Percentiles rank a stretch among this genome's conserved stretches.
Evolutionary conservation across 2,888 invertebrate species (phyloP).

Genomic region (Ceratothoa steindachneri): DNA sequence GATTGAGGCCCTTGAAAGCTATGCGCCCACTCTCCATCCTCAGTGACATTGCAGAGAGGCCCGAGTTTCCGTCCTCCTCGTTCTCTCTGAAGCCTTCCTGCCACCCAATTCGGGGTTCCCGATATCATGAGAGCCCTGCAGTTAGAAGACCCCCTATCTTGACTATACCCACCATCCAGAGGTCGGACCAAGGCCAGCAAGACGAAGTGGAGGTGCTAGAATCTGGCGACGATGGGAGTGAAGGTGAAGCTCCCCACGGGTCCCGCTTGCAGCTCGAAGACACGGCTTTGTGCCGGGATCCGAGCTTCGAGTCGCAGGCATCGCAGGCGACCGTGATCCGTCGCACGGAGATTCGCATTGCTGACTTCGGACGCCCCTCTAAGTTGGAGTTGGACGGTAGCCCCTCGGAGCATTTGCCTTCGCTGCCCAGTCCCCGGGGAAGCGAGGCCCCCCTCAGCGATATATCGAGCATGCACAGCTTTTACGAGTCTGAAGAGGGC

Average conservation of each 20-base stretch:
- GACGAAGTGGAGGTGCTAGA: background rate
- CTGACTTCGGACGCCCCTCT: background rate
- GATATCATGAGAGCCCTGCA: background rate
- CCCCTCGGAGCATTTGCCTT: background rate
- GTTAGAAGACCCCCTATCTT: background rate
- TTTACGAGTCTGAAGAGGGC: conserved; percentile 2
- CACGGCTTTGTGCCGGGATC: background rate
- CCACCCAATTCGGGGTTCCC: background rate
- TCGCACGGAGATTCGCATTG: background rate
- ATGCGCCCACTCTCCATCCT: background rate
- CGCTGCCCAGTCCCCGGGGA: background rate
- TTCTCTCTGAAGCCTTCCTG: background rate
- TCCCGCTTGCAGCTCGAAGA: background rate
- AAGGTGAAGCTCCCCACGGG: background rate
- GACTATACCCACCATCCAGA: background rate
- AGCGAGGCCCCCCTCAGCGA: background rate
- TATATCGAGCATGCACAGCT: background rate
- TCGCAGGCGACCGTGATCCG: background rate
- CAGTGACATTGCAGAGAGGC: background rate
- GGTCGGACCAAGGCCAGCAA: background rate
- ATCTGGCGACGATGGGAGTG: background rate
- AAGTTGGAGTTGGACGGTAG: background rate
- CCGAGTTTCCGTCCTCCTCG: background rate
- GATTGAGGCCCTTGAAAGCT: background rate
- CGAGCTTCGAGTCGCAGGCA: background rate